phyloP scores from a whole-genome alignment of 2,113 vertebrate species.

The Scopus umbretta region DNA sequence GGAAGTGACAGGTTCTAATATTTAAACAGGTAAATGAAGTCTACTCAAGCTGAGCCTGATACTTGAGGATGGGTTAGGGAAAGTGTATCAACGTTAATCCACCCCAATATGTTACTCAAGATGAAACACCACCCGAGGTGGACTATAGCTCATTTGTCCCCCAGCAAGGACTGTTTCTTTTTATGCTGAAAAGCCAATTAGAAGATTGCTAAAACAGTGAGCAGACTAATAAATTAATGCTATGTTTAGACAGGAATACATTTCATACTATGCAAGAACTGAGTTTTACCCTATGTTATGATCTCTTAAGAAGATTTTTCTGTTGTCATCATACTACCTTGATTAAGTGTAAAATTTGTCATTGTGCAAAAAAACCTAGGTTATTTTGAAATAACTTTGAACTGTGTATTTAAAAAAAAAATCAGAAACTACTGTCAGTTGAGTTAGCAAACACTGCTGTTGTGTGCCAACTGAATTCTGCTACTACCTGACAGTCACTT shows the following conservation, averaged over 20 bases:
- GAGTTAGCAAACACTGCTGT: background rate
- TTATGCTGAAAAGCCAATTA: background rate
- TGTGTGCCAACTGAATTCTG: background rate
- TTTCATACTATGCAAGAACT: background rate
- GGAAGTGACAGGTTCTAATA: background rate
- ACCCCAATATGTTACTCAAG: background rate
- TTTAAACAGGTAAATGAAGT: background rate
- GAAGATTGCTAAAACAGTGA: background rate
- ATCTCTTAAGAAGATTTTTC: background rate
- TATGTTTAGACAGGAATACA: background rate
- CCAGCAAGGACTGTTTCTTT: background rate
- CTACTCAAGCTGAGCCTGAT: background rate
- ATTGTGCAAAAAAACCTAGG: background rate
- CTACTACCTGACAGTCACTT: background rate
- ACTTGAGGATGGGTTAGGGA: background rate
- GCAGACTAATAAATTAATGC: background rate
- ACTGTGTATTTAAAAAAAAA: background rate
- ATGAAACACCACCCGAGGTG: background rate
- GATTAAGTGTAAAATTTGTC: background rate
- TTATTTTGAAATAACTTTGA: background rate
- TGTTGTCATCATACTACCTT: background rate
- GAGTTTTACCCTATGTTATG: background rate
- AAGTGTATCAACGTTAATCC: background rate
- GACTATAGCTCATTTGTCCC: background rate
- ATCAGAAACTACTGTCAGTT: background rate